A percentile compares a stretch with the other conserved stretches of the same genome.
Evolutionary conservation across 2,888 invertebrate genomes (phyloP).

Genomic region (Halictus quadricinctus): DNA sequence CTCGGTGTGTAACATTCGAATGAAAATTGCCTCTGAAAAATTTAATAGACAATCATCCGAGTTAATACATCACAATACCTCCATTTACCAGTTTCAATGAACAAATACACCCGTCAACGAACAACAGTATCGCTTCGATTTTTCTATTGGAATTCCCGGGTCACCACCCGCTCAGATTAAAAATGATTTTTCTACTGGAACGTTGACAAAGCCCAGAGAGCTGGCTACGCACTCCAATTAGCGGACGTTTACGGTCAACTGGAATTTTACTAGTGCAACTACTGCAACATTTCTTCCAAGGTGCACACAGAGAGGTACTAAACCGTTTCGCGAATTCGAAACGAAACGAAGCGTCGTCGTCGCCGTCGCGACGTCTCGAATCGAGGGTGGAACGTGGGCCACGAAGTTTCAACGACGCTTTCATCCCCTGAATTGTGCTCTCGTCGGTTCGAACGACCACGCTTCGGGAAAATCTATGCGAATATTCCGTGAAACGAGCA

Average conservation of each 20-base stretch:
- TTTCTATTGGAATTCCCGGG: background rate
- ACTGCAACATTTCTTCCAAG: background rate
- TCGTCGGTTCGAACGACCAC: background rate
- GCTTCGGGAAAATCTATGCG: background rate
- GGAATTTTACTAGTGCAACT: slow-evolving; percentile 61
- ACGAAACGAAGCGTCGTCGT: background rate
- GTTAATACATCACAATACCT: background rate
- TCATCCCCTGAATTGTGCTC: background rate
- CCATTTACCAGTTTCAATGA: background rate
- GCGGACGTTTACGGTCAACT: slow-evolving; percentile 60
- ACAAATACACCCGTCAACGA: background rate
- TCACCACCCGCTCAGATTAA: background rate
- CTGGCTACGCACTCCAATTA: slow-evolving; percentile 58
- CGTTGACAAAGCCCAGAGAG: background rate
- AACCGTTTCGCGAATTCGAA: background rate
- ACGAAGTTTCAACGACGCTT: background rate
- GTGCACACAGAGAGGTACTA: background rate
- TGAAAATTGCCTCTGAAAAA: background rate
- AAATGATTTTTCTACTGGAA: background rate
- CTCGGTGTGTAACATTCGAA: background rate
- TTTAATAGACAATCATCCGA: background rate
- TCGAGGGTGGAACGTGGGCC: background rate
- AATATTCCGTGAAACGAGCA: background rate
- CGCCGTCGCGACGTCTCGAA: background rate
- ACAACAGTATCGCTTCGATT: background rate